phyloP scores from a whole-genome alignment of 2,888 invertebrate genomes.

The Cistogaster globosa region DNA sequence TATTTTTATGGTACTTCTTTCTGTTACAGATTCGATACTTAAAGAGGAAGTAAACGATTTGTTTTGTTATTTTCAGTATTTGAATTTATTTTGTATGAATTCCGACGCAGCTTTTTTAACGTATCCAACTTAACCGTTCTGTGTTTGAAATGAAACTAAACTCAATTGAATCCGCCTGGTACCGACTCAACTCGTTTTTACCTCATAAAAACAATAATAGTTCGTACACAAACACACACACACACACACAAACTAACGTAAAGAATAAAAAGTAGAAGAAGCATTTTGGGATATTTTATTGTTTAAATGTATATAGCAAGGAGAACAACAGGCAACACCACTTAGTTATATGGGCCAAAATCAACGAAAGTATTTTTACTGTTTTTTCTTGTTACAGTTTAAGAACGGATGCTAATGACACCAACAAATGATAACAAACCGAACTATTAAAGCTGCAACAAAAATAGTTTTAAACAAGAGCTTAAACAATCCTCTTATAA shows the following conservation, averaged over 20 bases:
- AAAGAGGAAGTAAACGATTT: constrained; percentile 36
- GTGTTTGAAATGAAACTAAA: constrained; percentile 69
- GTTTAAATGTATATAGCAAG: constrained; percentile 22
- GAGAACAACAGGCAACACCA: constrained; percentile 62
- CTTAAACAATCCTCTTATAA: constrained; percentile 9
- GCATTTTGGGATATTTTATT: background rate
- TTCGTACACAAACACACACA: constrained; percentile 12
- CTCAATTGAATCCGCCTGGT: constrained; percentile 65
- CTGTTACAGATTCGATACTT: constrained; percentile 31
- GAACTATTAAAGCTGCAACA: background rate
- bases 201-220: constrained; percentile 62
- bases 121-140: constrained; percentile 71
- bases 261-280: constrained; percentile 12
- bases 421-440: background rate
- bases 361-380: constrained; percentile 50
- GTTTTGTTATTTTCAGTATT: constrained; percentile 17
- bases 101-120: constrained; percentile 63
- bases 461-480: constrained; percentile 5
- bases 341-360: constrained; percentile 68
- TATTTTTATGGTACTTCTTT: constrained; percentile 12
- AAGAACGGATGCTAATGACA: constrained; percentile 35
- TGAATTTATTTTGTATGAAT: constrained; percentile 38
- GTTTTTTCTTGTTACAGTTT: constrained; percentile 16
- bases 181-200: constrained; percentile 68
- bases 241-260: too few relatives aligned